Base-by-base conservation (phyloP, 64 coral and sea anemone genomes). In the Acropora yongei region DNA sequence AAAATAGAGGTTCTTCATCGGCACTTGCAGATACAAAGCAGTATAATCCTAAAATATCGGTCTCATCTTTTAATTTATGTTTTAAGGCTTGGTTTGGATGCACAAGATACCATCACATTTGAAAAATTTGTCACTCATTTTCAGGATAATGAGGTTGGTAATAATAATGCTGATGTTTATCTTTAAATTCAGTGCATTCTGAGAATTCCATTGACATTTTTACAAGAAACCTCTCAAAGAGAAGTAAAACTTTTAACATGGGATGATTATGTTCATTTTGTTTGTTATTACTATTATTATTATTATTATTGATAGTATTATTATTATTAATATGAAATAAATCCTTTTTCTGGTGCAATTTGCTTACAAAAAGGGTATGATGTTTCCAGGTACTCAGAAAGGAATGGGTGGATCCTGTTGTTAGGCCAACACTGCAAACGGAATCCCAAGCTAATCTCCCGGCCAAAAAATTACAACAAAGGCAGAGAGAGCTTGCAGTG, bases 391-490 rank as follows among this genome's bases (percentile, higher is more conserved):
- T 46, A 20, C 74, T 77, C 9, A 47, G 58, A 6, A 97, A 94
- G 55, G 95, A 91, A 76, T 97, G 95, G 95, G 48, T 97, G 2
- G 95, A 97, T 68, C 95, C 95, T 57, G 76, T 97, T 49, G 17
- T 94, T 10, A 92, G 95, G 8, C 95, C 95, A 68, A 81, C 78
- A 81, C 43, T 49, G 48, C 39, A 50, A 12, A 39, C 72, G 44
- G 41, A 50, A 72, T 49, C 86, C 8, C 65, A 71, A 12, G 11
- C 41, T 18, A 85, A 87, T 76, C 57, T 97, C 1, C 95, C 95
- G 68, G 95, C 95, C 18, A 97, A 97, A 68, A 74, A 63, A 78
- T 47, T 97, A 46, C 86, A 88, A 72, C 67, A 87, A 41, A 88
- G 61, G 16, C 95, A 97, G 16, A 87, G 92, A 72, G 71, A 97